Conservation (phyloP, 2,888 invertebrate species). For the Caenorhabditis sp. region DNA sequence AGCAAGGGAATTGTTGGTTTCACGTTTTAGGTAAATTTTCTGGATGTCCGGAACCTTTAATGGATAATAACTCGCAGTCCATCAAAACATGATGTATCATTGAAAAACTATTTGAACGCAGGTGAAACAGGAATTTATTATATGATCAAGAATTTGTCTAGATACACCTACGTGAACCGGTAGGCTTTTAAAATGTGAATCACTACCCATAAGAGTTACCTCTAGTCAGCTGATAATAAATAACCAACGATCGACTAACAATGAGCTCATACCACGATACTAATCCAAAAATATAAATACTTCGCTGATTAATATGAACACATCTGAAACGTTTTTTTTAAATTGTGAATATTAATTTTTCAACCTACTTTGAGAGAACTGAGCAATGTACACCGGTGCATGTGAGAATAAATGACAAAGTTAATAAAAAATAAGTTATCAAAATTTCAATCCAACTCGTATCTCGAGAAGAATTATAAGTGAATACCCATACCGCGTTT, state of each 20-base stretch:
- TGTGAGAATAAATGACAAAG: slow-evolving; percentile 4
- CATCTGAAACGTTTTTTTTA: slow-evolving; percentile 6
- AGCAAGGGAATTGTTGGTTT: no score
- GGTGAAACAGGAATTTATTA: no score
- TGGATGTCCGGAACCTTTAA: no score
- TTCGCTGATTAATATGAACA: slow-evolving; percentile 19
- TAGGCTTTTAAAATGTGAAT: background rate
- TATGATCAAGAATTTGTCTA: no score
- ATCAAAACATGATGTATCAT: no score
- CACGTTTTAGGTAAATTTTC: no score
- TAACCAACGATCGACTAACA: slow-evolving; percentile 18
- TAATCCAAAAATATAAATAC: slow-evolving; percentile 9
- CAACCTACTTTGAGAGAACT: slow-evolving; percentile 10
- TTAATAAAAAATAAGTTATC: slow-evolving; percentile 8
- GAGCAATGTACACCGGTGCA: slow-evolving; percentile 13
- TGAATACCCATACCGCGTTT: slow-evolving; percentile 25
- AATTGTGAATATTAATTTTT: background rate
- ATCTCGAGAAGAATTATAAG: slow-evolving; percentile 21
- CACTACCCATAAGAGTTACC: background rate
- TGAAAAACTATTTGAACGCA: no score
- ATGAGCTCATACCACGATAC: slow-evolving; percentile 17
- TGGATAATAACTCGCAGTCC: no score
- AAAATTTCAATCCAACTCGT: slow-evolving; percentile 5
- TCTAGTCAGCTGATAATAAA: slow-evolving; percentile 6
- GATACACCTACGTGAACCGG: no score